Evolutionary conservation across 2,797 vertebrate species (phyloP), one percentile per base, ranked within the genome.

Genomic region (Danio jaintianensis): DNA sequence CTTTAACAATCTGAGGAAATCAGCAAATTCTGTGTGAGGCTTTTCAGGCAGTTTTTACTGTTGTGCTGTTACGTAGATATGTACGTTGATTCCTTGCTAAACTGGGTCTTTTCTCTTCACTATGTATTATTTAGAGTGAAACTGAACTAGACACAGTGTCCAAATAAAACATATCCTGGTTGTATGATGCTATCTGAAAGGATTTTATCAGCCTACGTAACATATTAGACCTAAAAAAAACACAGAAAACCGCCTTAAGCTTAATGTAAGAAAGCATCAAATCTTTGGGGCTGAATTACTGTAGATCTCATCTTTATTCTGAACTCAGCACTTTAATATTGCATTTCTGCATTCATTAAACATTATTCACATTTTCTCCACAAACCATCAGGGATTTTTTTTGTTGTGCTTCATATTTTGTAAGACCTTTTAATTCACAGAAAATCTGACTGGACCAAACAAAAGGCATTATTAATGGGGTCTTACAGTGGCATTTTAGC

Each of bases 221-320:
- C 22, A 69, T 53, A 53, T 69, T 18, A 52, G 48, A 70, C 48
- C 36, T 70, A 48, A 38, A 52, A 38, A 52, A 38, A 69, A 69
- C 29, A 8, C 4, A 48, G 43, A 48, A 22, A 16, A 11, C 7
- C 43, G 12, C 63, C 63, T 15, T 15, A 47, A 43, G 63, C 63
- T 67, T 67, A 67, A 67, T 67, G 63, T 67, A 67, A 67, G n/a
- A 40, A 70, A 53, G 48, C 67, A n/a, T 53, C 29, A 70, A 42
- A 55, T 38, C 50, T 42, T 71, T 18, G 55, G n/a, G 50, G 50
- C 48, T 53, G 48, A 53, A 70, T 53, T 52, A 70, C 52, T 71
- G 42, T 43, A 43, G 52, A 56, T 40, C 69, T 43, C 52, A 29
- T 29, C 13, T 43, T 56, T 71, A 12, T 59, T 73, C 11, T 70